phyloP scores from a whole-genome alignment of 2,888 invertebrate genomes.

The Proisotoma minuta region DNA sequence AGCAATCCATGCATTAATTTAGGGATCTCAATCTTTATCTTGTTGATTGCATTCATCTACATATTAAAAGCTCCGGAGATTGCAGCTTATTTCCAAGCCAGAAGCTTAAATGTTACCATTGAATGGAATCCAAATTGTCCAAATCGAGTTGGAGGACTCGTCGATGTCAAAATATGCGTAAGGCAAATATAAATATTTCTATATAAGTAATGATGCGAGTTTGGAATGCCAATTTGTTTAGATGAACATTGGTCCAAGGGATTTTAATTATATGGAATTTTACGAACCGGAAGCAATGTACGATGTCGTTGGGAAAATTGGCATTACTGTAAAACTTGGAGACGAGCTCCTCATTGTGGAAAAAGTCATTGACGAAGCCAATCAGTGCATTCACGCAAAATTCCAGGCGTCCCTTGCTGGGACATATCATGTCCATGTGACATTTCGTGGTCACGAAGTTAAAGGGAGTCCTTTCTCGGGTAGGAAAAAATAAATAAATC shows the following conservation, averaged over 20 bases:
- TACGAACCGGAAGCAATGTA: no score
- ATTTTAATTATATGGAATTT: no score
- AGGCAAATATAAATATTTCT: constrained; percentile 14
- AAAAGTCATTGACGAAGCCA: constrained; percentile 4
- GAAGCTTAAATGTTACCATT: constrained; percentile 79
- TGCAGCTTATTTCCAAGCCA: constrained; percentile 60
- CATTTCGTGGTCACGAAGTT: constrained; percentile 21
- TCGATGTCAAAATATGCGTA: constrained; percentile 76
- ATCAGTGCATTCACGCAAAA: constrained; percentile 13
- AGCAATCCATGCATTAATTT: no score
- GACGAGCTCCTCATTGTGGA: not conserved
- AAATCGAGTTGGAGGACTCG: constrained; percentile 81
- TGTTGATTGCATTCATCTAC: not conserved
- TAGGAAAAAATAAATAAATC: no score
- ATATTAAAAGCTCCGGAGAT: not conserved
- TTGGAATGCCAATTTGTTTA: not conserved
- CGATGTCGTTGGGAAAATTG: no score
- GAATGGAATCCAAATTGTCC: constrained; percentile 77
- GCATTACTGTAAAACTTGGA: no score
- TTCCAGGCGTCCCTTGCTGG: constrained; percentile 23
- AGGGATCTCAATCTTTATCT: not conserved
- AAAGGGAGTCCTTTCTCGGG: constrained; percentile 23
- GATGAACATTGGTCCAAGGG: no score
- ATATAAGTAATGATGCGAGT: not conserved
- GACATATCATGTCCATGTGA: constrained; percentile 17